Evolutionary conservation across 53 echinoderm and acorn worm species (phyloP).

Genomic region (Paracentrotus lividus): DNA sequence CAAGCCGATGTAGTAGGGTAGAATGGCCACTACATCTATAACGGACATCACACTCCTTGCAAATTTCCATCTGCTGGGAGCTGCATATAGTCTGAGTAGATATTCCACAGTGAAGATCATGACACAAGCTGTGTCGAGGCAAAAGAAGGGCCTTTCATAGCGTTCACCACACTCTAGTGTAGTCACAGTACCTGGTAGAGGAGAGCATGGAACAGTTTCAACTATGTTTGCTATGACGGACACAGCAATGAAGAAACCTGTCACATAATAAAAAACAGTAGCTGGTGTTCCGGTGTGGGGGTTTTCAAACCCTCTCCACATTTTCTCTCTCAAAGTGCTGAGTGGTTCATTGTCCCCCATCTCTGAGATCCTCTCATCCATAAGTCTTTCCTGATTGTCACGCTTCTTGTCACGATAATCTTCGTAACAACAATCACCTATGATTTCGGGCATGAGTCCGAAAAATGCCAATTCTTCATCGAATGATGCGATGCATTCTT

Average conservation of each 20-base stretch:
- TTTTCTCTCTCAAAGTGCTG: constrained; percentile 85
- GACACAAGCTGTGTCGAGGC: constrained; percentile 98
- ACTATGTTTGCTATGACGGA: constrained; percentile 95
- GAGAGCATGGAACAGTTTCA: constrained; percentile 92
- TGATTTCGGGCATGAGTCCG: constrained; percentile 98
- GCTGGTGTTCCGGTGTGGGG: constrained; percentile 91
- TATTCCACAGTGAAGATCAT: constrained; percentile 98
- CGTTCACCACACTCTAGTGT: constrained; percentile 86
- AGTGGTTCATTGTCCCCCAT: constrained; percentile 83
- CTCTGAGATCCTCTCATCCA: constrained; percentile 96
- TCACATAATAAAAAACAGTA: constrained; percentile 97
- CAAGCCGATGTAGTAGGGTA: constrained; percentile 98
- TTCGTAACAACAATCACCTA: constrained; percentile 99
- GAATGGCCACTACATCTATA: constrained; percentile 97
- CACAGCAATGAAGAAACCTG: constrained; percentile 98
- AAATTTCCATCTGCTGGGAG: constrained; percentile 94
- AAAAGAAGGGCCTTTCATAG: constrained; percentile 92
- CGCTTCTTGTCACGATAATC: constrained; percentile 97
- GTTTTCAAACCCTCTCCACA: constrained; percentile 98
- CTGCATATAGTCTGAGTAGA: constrained; percentile 92
- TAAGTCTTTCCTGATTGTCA: constrained; percentile 91
- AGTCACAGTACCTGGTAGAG: constrained; percentile 91
- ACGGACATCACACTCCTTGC: constrained; percentile 97
- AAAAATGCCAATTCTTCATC: constrained; percentile 98
- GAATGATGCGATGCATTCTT: constrained; percentile 93